phyloP scores from a whole-genome alignment of 2,888 invertebrate genomes.

The Pherbina coryleti region DNA sequence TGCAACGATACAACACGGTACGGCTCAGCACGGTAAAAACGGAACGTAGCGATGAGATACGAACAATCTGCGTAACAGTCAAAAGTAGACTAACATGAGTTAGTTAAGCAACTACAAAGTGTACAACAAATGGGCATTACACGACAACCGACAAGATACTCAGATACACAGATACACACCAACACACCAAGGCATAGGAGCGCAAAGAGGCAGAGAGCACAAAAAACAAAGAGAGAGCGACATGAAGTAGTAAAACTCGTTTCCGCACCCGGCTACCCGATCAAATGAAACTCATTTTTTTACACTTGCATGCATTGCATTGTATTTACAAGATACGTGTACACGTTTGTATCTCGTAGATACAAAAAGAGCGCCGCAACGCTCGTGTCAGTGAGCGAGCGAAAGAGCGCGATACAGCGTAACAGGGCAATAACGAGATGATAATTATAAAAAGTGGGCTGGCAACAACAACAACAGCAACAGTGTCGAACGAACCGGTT shows the following conservation, averaged over 20 bases:
- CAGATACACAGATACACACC: constrained; percentile 38
- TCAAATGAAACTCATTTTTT: constrained; percentile 5
- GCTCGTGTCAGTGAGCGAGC: neutral
- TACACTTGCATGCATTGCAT: constrained; percentile 20
- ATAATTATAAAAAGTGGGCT: constrained; percentile 66
- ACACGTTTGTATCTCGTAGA: constrained; percentile 15
- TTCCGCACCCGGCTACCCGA: neutral
- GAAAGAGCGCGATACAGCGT: constrained; percentile 45
- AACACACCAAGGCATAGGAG: constrained; percentile 22
- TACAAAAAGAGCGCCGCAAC: neutral
- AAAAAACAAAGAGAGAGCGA: constrained; percentile 23
- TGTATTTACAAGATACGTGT: constrained; percentile 37
- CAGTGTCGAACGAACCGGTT: constrained; percentile 54
- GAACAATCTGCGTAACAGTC: constrained; percentile 70
- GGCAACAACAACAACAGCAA: constrained; percentile 47
- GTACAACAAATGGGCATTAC: constrained; percentile 69
- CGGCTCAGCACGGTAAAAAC: constrained; percentile 47
- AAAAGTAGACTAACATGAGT: constrained; percentile 70
- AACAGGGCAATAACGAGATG: constrained; percentile 62
- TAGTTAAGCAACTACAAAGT: constrained; percentile 69
- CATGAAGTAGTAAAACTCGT: constrained; percentile 1
- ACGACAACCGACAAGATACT: constrained; percentile 60
- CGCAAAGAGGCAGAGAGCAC: constrained; percentile 7
- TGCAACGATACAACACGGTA: constrained; percentile 15
- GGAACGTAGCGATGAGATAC: constrained; percentile 50